Conservation (phyloP, 1,140 invertebrate species). For the Harpegnathos saltator region DNA sequence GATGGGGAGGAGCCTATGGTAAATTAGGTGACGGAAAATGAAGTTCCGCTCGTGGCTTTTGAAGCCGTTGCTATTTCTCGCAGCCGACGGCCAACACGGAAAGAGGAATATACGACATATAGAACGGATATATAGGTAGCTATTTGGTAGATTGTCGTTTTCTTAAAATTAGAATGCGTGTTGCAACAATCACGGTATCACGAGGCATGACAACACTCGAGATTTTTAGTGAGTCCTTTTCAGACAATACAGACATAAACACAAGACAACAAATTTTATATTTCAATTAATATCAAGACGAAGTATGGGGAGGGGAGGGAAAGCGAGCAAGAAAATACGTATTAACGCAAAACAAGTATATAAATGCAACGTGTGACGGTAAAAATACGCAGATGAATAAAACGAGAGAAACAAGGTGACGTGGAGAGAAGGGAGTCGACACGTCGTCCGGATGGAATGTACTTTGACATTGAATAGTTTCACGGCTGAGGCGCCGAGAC, state of each 20-base stretch:
- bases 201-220: too few relatives aligned
- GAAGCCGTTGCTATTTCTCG: conserved; percentile 45
- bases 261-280: background rate
- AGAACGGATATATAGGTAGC: background rate
- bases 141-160: background rate
- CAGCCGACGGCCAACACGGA: background rate
- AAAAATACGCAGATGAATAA: background rate
- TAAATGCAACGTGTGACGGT: background rate
- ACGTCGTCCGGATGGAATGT: conserved; percentile 66
- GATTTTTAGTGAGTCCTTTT: too few relatives aligned
- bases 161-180: background rate
- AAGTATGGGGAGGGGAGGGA: background rate
- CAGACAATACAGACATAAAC: too few relatives aligned
- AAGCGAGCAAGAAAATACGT: background rate
- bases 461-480: conserved; percentile 78
- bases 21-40: conserved; percentile 63
- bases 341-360: background rate
- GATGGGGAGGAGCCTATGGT: conserved; percentile 27
- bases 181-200: too few relatives aligned
- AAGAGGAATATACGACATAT: background rate
- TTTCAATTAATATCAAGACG: background rate
- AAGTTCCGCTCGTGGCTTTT: conserved; percentile 52
- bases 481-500: conserved; percentile 73
- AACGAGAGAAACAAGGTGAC: background rate
- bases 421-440: background rate